Base-by-base conservation (phyloP, 2,888 invertebrate species). In the Agrotis clavis region DNA sequence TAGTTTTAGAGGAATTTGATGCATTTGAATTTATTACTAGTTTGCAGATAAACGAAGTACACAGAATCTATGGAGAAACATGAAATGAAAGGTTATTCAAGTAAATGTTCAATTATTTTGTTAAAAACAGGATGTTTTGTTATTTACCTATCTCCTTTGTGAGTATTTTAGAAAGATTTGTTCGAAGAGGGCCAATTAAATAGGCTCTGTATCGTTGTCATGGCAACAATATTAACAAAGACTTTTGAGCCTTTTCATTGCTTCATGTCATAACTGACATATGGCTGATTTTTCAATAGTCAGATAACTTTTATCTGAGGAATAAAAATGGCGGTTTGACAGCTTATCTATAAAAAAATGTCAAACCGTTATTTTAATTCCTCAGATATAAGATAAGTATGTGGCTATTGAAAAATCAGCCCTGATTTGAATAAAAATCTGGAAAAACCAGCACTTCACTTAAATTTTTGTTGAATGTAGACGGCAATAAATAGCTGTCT, bases 1-100 rank as follows among this genome's bases (percentile, higher is more conserved):
- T 59, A 67, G 65, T 65, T 81, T 66, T 35, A 61, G 45, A 64
- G 68, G 7, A 70, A 77, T 79, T 67, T 61, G 71, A 61, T 77
- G 67, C 56, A 68, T 77, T 59, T 72, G 54, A 62, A 65, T 63
- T 54, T 57, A 56, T 73, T 57, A 63, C 53, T 48, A 77, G 47
- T 51, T 60, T 9, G 54, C 2, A 54, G 61, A 66, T 57, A 59
- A 72, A 62, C 21, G 48, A 51, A 56, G 62, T 63, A 56, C 21
- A 73, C 25, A 48, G 14, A n/a, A 19, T 18, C 6, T 14, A 11
- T 4, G 56, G 30, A 9, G 41, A 9, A 11, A 41, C 11, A 41
- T 41, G 41, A 11, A 41, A 41, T 41, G 41, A 11, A 9, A 41
- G 35, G 35, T 41, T 41, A 41, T 41, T 41, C 41, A 1, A 41